phyloP scores from a whole-genome alignment of 2,797 vertebrate species.

The Cichlasoma orientale region DNA sequence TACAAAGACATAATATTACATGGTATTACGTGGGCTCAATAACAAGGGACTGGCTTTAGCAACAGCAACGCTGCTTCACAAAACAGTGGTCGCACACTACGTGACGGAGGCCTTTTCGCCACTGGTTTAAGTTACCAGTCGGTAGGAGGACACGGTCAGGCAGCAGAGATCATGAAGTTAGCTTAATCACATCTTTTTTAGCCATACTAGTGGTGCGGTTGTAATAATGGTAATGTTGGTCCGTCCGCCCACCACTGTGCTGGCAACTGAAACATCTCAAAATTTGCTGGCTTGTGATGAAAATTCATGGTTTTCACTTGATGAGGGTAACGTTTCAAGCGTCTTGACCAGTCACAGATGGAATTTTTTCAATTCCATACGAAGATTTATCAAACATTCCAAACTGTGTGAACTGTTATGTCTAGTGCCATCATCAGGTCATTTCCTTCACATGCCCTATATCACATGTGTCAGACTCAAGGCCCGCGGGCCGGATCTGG shows the following conservation, averaged over 20 bases:
- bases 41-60: slow-evolving; percentile 60
- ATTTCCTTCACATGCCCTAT: not conserved
- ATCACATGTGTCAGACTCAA: too few relatives aligned
- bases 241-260: not conserved
- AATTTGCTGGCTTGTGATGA: not conserved
- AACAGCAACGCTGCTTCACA: slow-evolving; percentile 30
- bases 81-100: slow-evolving; percentile 30
- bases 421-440: not conserved
- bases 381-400: not conserved
- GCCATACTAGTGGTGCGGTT: not conserved
- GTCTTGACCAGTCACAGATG: not conserved
- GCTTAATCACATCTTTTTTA: not conserved
- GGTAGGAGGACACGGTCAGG: not conserved
- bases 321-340: not conserved
- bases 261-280: not conserved
- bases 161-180: not conserved
- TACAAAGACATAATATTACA: slow-evolving; percentile 58
- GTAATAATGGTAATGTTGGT: not conserved
- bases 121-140: not conserved
- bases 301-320: not conserved
- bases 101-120: not conserved
- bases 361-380: not conserved
- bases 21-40: slow-evolving; percentile 39
- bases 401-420: not conserved
- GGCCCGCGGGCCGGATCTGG: too few relatives aligned